Base-by-base conservation (phyloP, 23 tunicate genomes). In the Ciona savignyi region DNA sequence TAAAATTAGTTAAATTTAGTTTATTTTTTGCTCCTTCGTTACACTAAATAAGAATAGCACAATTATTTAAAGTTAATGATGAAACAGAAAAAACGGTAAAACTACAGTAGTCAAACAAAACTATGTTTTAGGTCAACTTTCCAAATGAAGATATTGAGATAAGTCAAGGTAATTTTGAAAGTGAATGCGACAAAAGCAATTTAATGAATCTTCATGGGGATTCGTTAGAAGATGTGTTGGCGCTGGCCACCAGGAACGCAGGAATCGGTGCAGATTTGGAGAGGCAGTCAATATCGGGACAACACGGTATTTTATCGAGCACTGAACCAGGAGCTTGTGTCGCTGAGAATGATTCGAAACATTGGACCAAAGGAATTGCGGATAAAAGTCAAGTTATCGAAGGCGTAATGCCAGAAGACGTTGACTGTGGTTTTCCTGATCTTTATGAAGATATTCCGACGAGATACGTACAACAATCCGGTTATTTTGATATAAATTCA, bases 241-340 rank as follows among this genome's bases (percentile, higher is more conserved):
- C 84, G 24, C 51, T 70, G 25, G 84, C 84, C 27, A 70, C 84
- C 22, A 62, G 71, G 27, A 72, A 79, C 35, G 77, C 84, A 1
- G 84, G 84, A 49, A 79, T 79, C 23, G 25, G 56, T 42, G 56
- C 11, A 15, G 56, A 42, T 42, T 6, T 42, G 9, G 56, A 42
- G 15, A 9, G 56, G 11, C 11, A 23, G n/a, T 4, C 6, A 63
- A 4, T 9, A 4, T 19, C 15, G n/a, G 68, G 28, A 11, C 68
- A 4, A 23, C n/a, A 23, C 15, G n/a, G n/a, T 23, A 25, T 63
- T 63, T 11, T 4, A 6, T 9, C 27, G 4, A 9, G 22, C n/a
- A 63, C 68, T 23, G 68, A 23, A 63, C 68, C 4, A 23, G 28
- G 15, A 9, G 6, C 27, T 23, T 9, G 6, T 63, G 15, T 6